phyloP scores from a whole-genome alignment of 1,140 invertebrate species.

The Rhopalosiphum maidis region DNA sequence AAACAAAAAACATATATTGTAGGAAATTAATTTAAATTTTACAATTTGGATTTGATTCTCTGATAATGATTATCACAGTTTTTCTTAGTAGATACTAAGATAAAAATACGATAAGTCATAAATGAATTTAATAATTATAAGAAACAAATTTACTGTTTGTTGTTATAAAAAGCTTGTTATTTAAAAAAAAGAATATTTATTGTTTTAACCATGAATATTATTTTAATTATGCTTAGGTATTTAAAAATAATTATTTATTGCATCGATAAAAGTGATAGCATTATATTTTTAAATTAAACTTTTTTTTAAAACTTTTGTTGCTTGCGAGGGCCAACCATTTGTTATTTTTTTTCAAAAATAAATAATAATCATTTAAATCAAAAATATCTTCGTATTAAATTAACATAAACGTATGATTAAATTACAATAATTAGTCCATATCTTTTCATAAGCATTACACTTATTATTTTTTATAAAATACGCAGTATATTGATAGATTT shows the following conservation, averaged over 20 bases:
- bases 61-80: not conserved
- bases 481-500: not conserved
- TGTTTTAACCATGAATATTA: not conserved
- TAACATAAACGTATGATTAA: not conserved
- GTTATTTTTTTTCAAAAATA: no score
- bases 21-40: not conserved
- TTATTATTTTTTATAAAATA: not conserved
- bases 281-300: not conserved
- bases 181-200: not conserved
- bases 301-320: no score
- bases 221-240: not conserved
- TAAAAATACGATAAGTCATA: not conserved
- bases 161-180: not conserved
- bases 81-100: not conserved
- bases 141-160: not conserved
- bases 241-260: not conserved
- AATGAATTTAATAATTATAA: not conserved
- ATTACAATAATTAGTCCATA: not conserved
- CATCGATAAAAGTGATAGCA: not conserved
- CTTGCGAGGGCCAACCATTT: no score
- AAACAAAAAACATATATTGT: not conserved
- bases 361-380: not conserved
- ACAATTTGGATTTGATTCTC: not conserved
- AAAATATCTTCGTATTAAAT: not conserved
- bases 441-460: not conserved